These are phyloP conservation scores for Cyclargus thomasi DNA, from an alignment of 1,140 invertebrate species.

Conservation along the genomic window DNA sequence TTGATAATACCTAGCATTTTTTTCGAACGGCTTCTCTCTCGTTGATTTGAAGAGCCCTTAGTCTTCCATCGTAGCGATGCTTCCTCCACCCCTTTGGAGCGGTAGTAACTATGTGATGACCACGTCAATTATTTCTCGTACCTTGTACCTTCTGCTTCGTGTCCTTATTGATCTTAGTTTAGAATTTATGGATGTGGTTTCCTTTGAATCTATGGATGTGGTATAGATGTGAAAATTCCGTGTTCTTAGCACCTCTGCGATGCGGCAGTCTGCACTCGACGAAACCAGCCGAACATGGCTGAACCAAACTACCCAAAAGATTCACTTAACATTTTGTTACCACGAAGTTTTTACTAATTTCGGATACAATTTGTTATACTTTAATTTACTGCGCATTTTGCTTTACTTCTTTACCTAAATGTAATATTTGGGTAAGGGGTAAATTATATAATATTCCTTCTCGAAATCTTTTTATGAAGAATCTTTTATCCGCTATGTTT, in stretches of 20 bases:
- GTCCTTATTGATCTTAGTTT: conserved; percentile 36
- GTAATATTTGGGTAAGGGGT: too few species aligned
- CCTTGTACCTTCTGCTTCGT: conserved; percentile 48
- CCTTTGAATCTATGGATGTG: conserved; percentile 57
- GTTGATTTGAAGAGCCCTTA: conserved; percentile 37
- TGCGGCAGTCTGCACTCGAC: conserved; percentile 41
- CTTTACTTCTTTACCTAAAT: too few species aligned
- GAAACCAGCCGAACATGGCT: not conserved
- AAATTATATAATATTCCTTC: too few species aligned
- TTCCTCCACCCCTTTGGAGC: conserved; percentile 52
- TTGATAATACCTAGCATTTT: conserved; percentile 40
- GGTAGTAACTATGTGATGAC: conserved; percentile 71
- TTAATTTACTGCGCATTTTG: too few species aligned
- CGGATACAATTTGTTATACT: too few species aligned
- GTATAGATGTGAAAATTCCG: conserved; percentile 61
- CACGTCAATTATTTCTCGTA: conserved; percentile 72
- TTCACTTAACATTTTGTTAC: too few species aligned
- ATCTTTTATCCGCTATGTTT: too few species aligned
- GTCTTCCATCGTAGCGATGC: conserved; percentile 52
- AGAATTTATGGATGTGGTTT: conserved; percentile 59
- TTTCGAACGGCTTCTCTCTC: conserved; percentile 46
- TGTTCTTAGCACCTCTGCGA: conserved; percentile 57
- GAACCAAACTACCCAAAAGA: too few species aligned
- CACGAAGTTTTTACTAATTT: too few species aligned
- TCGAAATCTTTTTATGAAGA: too few species aligned